Percentiles rank a stretch among this genome's conserved stretches.
Conservation (phyloP, 92 coral and sea anemone species). For the Zoanthus sociatus region DNA sequence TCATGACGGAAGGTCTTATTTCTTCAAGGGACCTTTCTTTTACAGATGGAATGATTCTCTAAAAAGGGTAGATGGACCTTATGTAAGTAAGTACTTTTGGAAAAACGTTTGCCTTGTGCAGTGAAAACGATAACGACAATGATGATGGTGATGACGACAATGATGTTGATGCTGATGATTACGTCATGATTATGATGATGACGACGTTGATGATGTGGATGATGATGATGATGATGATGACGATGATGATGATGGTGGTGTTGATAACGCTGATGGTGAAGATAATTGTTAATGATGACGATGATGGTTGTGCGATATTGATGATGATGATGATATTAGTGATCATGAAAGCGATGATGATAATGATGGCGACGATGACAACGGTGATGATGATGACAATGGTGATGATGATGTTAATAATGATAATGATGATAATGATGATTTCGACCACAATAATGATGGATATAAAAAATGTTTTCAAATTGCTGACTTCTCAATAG, state of each 20-base stretch:
- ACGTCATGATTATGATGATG: too few relatives aligned
- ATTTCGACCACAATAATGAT: background rate
- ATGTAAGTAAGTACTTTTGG: background rate
- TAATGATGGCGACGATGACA: background rate
- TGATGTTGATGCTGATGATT: background rate
- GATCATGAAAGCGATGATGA: too few relatives aligned
- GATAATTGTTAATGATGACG: background rate
- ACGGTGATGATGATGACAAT: background rate
- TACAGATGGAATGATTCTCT: constrained; percentile 21
- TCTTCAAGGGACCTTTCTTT: constrained; percentile 46
- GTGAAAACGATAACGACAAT: background rate
- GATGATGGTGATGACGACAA: too few relatives aligned
- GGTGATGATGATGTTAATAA: background rate
- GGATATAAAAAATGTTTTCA: too few relatives aligned
- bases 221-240: background rate
- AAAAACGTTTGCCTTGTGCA: constrained; percentile 9
- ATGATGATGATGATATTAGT: too few relatives aligned
- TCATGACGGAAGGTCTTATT: constrained; percentile 23
- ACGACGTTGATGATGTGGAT: background rate
- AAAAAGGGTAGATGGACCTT: background rate
- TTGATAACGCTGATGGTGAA: background rate
- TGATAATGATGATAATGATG: background rate
- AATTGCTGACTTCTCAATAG: too few relatives aligned
- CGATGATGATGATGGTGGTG: background rate
- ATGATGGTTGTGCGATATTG: background rate